Conservation (phyloP, 2,888 invertebrate genomes). For the Tetragnatha montana region DNA sequence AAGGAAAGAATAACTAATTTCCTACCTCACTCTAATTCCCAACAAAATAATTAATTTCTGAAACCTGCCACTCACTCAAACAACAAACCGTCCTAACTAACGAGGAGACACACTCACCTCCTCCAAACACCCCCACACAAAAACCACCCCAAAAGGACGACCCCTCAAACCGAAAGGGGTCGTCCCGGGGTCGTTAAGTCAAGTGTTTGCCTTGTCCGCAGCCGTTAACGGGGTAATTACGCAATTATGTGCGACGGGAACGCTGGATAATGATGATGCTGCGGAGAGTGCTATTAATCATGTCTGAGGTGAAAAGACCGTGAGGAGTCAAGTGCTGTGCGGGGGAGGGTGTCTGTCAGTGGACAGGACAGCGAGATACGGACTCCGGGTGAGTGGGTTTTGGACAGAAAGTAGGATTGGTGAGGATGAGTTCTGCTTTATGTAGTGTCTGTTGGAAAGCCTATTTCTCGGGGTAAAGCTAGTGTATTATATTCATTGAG, state of each 20-base stretch:
- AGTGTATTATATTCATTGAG: too few species aligned
- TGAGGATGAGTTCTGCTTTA: too few species aligned
- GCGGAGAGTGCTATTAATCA: constrained; percentile 54
- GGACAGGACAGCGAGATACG: too few species aligned
- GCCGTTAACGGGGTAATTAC: constrained; percentile 57
- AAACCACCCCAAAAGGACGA: neutral
- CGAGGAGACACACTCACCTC: neutral
- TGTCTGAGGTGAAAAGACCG: constrained; percentile 56
- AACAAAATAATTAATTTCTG: neutral
- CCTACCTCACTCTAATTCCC: neutral
- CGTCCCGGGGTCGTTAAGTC: constrained; percentile 53
- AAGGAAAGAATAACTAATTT: too few species aligned
- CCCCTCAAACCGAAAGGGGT: constrained; percentile 24
- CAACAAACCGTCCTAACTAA: too few species aligned
- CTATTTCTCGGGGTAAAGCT: too few species aligned
- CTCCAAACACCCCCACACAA: neutral
- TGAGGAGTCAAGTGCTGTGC: constrained; percentile 41
- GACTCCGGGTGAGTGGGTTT: too few species aligned
- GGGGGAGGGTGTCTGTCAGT: neutral
- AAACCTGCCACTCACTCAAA: too few species aligned
- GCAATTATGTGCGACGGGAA: constrained; percentile 57
- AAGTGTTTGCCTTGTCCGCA: constrained; percentile 61
- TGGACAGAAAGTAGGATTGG: too few species aligned
- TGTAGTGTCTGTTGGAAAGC: too few species aligned
- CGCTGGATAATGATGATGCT: constrained; percentile 53